Percentiles rank a stretch among this genome's conserved stretches.
Evolutionary conservation across 2,797 vertebrate species (phyloP).

Genomic region (Rhodeus uyekii): DNA sequence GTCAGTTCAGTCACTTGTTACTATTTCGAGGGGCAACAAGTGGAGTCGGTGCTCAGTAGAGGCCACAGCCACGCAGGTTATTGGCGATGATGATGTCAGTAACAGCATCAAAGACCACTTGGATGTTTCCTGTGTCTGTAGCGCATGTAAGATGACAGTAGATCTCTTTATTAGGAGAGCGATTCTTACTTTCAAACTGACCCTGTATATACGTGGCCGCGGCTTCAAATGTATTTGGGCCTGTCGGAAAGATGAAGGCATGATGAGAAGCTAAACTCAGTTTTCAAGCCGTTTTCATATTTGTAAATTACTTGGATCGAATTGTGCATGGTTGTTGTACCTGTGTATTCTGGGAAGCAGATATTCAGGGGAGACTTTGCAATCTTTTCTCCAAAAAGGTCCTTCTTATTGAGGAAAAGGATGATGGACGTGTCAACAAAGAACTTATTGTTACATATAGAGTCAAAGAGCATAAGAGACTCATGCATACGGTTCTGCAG

Average conservation of each 20-base stretch:
- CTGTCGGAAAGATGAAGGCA: slow-evolving; percentile 66
- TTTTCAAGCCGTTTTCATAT: neutral
- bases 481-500: slow-evolving; percentile 76
- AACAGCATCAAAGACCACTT: slow-evolving; percentile 98
- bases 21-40: slow-evolving; percentile 77
- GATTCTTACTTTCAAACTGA: slow-evolving; percentile 98
- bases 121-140: slow-evolving; percentile 98
- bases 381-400: slow-evolving; percentile 93
- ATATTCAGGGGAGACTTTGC: slow-evolving; percentile 86
- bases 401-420: slow-evolving; percentile 96
- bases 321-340: slow-evolving; percentile 65
- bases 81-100: slow-evolving; percentile 99
- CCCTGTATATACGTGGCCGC: slow-evolving; percentile 95
- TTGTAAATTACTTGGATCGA: neutral
- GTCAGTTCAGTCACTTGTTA: slow-evolving; percentile 66
- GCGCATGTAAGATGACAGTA: slow-evolving; percentile 99
- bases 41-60: slow-evolving; percentile 85
- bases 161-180: slow-evolving; percentile 98
- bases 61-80: slow-evolving; percentile 98
- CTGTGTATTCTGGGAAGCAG: slow-evolving; percentile 93
- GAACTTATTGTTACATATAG: slow-evolving; percentile 88
- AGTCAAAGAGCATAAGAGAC: slow-evolving; percentile 51
- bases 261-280: neutral
- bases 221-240: slow-evolving; percentile 94
- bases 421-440: slow-evolving; percentile 89